Conservation (phyloP, 1,140 invertebrate genomes). For the Uloborus diversus region DNA sequence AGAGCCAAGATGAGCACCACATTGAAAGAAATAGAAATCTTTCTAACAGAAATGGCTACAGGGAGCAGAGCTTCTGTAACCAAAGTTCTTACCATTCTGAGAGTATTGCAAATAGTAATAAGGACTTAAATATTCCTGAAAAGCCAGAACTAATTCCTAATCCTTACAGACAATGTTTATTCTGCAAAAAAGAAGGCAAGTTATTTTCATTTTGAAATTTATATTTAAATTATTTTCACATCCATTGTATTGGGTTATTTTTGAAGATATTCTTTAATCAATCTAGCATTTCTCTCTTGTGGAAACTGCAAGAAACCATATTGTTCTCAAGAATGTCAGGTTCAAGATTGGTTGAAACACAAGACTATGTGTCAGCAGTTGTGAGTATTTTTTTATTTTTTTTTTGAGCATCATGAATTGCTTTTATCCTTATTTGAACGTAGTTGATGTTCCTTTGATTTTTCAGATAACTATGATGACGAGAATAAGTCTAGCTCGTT, state of each 20-base stretch:
- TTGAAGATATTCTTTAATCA: not conserved
- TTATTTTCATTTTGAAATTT: not conserved
- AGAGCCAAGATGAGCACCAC: no score
- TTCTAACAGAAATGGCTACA: no score
- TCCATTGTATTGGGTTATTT: not conserved
- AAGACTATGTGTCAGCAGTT: not conserved
- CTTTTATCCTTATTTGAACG: not conserved
- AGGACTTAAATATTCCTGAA: no score
- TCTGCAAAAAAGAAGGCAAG: slow-evolving; percentile 2
- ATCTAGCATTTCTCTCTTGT: not conserved
- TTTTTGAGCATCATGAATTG: not conserved
- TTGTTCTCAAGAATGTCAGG: slow-evolving; percentile 10
- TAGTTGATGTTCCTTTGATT: no score
- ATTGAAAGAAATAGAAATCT: no score
- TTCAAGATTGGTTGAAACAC: slow-evolving; percentile 5
- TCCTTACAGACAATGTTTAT: not conserved
- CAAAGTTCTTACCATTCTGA: no score
- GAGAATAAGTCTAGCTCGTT: no score
- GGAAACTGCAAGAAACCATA: not conserved
- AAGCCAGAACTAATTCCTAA: not conserved
- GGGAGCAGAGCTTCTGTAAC: no score
- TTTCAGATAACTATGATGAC: no score
- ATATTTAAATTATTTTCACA: not conserved
- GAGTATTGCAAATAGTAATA: no score
- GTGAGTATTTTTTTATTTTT: slow-evolving; percentile 14